Evolutionary conservation across 1,140 invertebrate species (phyloP).

Genomic region (Schlechtendalia chinensis): DNA sequence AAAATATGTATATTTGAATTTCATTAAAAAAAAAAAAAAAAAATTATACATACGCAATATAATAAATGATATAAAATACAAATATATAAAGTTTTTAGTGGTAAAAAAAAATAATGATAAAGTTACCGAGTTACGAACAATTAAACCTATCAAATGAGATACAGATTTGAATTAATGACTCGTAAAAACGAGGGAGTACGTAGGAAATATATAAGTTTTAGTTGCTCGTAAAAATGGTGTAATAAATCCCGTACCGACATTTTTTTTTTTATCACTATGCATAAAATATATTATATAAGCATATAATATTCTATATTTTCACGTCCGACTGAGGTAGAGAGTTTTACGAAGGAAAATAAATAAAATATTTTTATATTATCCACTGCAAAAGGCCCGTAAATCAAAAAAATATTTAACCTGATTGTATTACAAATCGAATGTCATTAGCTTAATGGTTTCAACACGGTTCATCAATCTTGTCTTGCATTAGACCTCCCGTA

Average conservation of each 20-base stretch:
- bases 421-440: constrained; percentile 18
- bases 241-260: background rate
- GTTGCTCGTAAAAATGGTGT: background rate
- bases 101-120: background rate
- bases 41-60: no score
- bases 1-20: no score
- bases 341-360: background rate
- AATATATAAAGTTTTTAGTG: background rate
- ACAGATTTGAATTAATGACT: background rate
- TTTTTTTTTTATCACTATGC: background rate
- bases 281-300: background rate
- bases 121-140: background rate
- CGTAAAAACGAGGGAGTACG: background rate
- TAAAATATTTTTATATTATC: background rate
- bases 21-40: no score
- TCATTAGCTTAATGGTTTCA: constrained; percentile 3
- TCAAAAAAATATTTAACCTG: background rate
- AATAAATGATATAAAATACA: background rate
- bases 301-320: background rate
- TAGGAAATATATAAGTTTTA: background rate
- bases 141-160: background rate
- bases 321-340: no score
- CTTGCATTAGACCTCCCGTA: background rate
- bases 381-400: background rate
- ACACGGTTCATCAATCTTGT: constrained; percentile 5